Base-by-base conservation (phyloP, 1,140 invertebrate genomes). In the Homarus americanus region DNA sequence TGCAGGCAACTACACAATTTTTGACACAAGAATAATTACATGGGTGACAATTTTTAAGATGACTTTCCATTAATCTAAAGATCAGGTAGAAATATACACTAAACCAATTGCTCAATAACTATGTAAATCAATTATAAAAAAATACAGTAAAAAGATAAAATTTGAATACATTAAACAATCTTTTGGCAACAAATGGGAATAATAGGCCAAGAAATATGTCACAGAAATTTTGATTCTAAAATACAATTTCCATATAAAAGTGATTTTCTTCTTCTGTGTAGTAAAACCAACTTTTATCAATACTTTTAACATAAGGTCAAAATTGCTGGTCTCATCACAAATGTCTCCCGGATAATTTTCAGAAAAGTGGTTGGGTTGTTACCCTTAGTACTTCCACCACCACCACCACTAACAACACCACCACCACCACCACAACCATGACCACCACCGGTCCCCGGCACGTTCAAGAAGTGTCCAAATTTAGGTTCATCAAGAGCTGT, bases 401-500 rank as follows among this genome's bases (percentile, higher is more conserved):
- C 79, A 90, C 79, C 88, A 83, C 79, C 88, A 90, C 83, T 28
- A 87, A 75, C 85, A 87, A 49, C 41, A 88, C 86, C 86, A 87
- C 41, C 41, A 88, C 86, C 86, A 88, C 86, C 86, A 88, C 86
- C 75, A 90, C 88, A 72, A 90, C 80, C 79, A 89, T 63, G 40
- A 89, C 58, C 87, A 89, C 87, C 87, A 79, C 85, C 75, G 44
- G 73, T 79, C 85, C 83, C 83, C 73, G 80, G 88, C 88, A 90
- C 80, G 80, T 90, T 90, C 88, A 90, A 90, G 88, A 90, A 90
- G 88, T 72, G 88, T 90, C 88, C 88, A 90, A 90, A 90, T 90
- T 90, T 90, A 82, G 88, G 88, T 90, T 90, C 88, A 90, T 78
- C 88, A 83, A 78, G 88, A 90, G 80, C 53, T 58, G 53, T 75